phyloP scores from a whole-genome alignment of 2,113 vertebrate genomes.

The Blennius ocellaris region DNA sequence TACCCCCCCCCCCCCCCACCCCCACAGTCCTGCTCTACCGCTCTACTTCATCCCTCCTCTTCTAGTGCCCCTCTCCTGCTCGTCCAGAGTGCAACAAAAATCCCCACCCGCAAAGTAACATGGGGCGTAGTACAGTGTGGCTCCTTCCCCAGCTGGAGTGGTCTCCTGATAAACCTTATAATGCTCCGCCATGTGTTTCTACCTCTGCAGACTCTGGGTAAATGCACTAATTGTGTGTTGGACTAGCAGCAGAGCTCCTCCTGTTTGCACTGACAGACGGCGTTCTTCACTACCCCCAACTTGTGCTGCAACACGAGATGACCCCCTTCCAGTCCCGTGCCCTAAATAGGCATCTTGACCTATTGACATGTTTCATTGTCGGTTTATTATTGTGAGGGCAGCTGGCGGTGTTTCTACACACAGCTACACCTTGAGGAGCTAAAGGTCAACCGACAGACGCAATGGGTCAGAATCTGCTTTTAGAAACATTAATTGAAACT shows the following conservation, averaged over 20 bases:
- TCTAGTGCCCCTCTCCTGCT: conserved; percentile 81
- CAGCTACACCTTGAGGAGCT: not conserved
- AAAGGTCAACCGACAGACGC: not conserved
- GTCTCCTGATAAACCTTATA: conserved; percentile 15
- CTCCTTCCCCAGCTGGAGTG: not conserved
- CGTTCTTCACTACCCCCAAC: conserved; percentile 16
- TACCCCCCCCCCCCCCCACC: conserved; percentile 49
- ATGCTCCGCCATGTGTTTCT: conserved; percentile 47
- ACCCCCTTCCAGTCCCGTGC: conserved; percentile 12
- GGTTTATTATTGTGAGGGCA: conserved; percentile 10
- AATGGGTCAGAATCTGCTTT: not conserved
- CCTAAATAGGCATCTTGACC: conserved; percentile 16
- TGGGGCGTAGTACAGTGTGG: not conserved
- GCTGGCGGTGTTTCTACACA: not conserved
- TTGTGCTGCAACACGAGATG: conserved; percentile 28
- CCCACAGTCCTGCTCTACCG: conserved; percentile 76
- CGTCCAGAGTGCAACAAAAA: conserved; percentile 27
- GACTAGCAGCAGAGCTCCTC: conserved; percentile 29
- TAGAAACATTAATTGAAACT: no score
- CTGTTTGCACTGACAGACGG: conserved; percentile 42
- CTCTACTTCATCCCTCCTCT: conserved; percentile 76
- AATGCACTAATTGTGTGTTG: conserved; percentile 48
- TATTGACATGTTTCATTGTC: conserved; percentile 29
- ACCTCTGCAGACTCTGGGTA: conserved; percentile 21
- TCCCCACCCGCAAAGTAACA: conserved; percentile 12